Percentiles rank a stretch among this genome's conserved stretches.
Conservation (phyloP, 2,888 invertebrate species). For the Anorthoa munda region DNA sequence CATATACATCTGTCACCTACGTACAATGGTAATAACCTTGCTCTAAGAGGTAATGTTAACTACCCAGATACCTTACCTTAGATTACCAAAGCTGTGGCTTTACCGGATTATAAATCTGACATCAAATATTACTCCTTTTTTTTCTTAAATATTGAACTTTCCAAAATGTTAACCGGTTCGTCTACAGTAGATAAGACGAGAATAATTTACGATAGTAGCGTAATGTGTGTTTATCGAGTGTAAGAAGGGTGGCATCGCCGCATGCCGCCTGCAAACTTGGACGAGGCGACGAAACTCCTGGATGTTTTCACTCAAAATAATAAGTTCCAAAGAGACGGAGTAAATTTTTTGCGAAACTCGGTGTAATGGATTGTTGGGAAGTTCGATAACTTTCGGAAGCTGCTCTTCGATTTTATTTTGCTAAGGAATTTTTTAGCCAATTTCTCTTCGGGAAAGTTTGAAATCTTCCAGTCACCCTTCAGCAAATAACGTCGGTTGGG, state of each 20-base stretch:
- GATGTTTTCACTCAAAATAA: constrained; percentile 90
- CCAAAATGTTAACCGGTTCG: constrained; percentile 14
- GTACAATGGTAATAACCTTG: no score
- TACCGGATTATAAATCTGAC: background rate
- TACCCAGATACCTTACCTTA: no score
- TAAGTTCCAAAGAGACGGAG: constrained; percentile 85
- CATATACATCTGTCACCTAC: no score
- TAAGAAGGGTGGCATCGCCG: constrained; percentile 70
- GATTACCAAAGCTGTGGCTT: background rate
- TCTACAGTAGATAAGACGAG: constrained; percentile 25
- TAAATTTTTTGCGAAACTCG: constrained; percentile 89
- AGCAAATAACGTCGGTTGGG: constrained; percentile 75
- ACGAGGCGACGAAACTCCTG: constrained; percentile 83
- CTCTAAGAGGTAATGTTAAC: no score
- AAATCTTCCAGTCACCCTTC: constrained; percentile 88
- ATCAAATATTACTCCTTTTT: background rate
- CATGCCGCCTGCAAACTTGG: constrained; percentile 76
- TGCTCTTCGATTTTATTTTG: constrained; percentile 90
- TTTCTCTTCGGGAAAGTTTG: constrained; percentile 87
- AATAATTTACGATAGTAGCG: constrained; percentile 65
- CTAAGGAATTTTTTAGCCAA: constrained; percentile 90
- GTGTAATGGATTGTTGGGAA: constrained; percentile 91
- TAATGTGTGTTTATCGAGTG: constrained; percentile 73
- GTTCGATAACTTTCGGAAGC: constrained; percentile 91
- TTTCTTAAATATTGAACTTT: background rate